Evolutionary conservation across 2,113 vertebrate species (phyloP).

Genomic region (Vidua chalybeata): DNA sequence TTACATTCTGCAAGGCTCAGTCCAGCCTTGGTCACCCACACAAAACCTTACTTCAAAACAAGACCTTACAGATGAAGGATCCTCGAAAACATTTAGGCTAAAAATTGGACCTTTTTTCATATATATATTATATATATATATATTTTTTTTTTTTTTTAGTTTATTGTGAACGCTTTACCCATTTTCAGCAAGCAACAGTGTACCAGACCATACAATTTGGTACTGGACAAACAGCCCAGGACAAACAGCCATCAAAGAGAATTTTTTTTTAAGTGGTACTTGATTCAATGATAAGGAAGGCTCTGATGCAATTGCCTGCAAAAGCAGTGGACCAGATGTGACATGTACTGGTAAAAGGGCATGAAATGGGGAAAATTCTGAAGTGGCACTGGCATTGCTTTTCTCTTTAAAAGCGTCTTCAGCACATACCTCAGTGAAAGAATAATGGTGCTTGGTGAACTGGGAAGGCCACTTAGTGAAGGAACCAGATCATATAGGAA

Average conservation of each 20-base stretch:
- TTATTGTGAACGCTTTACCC: neutral
- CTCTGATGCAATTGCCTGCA: neutral
- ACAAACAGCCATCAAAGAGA: neutral
- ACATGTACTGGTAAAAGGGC: neutral
- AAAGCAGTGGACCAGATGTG: neutral
- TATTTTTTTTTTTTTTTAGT: neutral
- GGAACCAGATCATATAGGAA: neutral
- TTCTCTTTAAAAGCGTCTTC: neutral
- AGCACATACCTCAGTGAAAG: neutral
- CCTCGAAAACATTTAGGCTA: neutral
- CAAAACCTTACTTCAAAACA: neutral
- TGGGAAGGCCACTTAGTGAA: neutral
- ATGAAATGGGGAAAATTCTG: neutral
- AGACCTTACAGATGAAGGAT: neutral
- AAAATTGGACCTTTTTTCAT: neutral
- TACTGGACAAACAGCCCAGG: neutral
- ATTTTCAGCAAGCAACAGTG: neutral
- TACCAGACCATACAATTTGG: neutral
- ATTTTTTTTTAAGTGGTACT: neutral
- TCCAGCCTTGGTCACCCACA: neutral
- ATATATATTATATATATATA: too few species aligned
- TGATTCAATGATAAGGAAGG: neutral
- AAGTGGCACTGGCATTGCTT: neutral
- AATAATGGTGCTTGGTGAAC: neutral
- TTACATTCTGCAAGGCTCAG: accelerated